Conservation (phyloP, 2,888 invertebrate species). For the Drosophila testacea region DNA sequence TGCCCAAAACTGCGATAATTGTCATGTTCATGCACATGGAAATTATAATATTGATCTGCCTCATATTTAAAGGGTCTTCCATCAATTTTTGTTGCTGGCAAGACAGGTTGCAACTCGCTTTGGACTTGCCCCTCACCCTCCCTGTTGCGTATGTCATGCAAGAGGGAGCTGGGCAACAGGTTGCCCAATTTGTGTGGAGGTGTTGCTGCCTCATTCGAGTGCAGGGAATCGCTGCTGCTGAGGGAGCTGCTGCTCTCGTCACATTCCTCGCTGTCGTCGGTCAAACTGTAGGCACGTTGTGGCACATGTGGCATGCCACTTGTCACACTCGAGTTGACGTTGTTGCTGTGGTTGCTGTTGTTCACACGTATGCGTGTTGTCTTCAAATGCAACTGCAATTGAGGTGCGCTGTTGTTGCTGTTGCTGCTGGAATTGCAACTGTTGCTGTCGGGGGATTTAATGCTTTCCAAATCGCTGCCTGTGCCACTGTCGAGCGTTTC, state of each 20-base stretch:
- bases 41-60: constrained; percentile 92
- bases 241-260: constrained; percentile 89
- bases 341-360: background rate
- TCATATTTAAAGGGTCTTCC: constrained; percentile 86
- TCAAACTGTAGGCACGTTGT: constrained; percentile 86
- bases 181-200: constrained; percentile 56
- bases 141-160: constrained; percentile 88
- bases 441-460: constrained; percentile 77
- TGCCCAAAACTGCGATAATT: constrained; percentile 74
- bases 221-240: constrained; percentile 93
- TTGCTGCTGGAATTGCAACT: constrained; percentile 86
- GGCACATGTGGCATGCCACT: constrained; percentile 78
- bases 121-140: too few relatives aligned
- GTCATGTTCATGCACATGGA: constrained; percentile 90
- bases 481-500: constrained; percentile 94
- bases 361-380: constrained; percentile 80
- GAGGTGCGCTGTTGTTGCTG: constrained; percentile 64
- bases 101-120: background rate
- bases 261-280: constrained; percentile 87
- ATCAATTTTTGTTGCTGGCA: constrained; percentile 76
- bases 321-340: background rate
- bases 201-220: constrained; percentile 87
- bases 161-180: constrained; percentile 87
- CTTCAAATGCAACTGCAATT: constrained; percentile 84
- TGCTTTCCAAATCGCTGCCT: constrained; percentile 91